Percentiles rank a stretch among this genome's conserved stretches.
Conservation (phyloP, 2,797 vertebrate species). For the Acropternis orthonyx region DNA sequence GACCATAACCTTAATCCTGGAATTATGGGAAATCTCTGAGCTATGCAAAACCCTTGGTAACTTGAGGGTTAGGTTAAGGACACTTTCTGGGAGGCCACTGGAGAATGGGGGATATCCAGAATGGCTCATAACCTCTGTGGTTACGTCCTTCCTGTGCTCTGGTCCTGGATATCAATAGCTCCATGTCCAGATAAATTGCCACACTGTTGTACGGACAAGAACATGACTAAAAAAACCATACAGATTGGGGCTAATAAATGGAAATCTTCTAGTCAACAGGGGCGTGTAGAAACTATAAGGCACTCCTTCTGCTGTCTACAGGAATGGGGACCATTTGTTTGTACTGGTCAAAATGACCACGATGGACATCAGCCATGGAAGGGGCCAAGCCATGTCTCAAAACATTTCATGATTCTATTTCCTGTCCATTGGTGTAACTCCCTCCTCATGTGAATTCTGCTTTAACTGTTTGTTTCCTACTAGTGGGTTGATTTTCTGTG, state of each 20-base stretch:
- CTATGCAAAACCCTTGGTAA: neutral
- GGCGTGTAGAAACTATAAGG: neutral
- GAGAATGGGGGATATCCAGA: neutral
- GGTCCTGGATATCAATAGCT: neutral
- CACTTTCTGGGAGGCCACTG: neutral
- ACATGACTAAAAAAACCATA: fast-evolving
- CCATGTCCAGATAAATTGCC: neutral
- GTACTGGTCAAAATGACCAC: neutral
- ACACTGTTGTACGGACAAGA: neutral
- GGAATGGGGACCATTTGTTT: neutral
- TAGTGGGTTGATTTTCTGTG: neutral
- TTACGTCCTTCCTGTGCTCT: neutral
- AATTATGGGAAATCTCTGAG: neutral
- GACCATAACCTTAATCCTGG: neutral
- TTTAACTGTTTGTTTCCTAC: neutral
- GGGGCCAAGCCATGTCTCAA: neutral
- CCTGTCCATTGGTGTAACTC: neutral
- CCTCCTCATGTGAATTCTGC: neutral
- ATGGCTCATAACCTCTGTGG: neutral
- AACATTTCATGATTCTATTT: neutral
- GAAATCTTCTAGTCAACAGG: neutral
- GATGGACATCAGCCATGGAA: neutral
- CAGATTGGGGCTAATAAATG: neutral
- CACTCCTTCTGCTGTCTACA: neutral
- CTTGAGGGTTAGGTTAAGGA: neutral